Conservation (phyloP, 2,797 vertebrate genomes). For the Myotis daubentonii region DNA sequence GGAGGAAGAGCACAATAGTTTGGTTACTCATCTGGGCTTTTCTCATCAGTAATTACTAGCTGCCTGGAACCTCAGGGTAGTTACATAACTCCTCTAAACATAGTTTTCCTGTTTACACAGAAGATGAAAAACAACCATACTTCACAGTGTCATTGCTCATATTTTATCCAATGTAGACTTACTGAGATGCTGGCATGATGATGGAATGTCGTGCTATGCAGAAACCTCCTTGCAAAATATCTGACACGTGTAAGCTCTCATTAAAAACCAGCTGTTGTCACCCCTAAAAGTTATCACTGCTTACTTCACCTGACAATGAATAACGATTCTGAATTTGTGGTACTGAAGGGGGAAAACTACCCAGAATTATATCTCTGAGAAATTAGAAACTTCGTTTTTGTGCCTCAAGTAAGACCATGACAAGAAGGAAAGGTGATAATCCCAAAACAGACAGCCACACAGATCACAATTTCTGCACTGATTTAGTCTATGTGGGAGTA, state of each 20-base stretch:
- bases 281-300: neutral
- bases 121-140: neutral
- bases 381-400: neutral
- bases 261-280: neutral
- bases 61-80: neutral
- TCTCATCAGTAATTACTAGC: neutral
- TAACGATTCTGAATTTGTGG: neutral
- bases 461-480: neutral
- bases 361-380: neutral
- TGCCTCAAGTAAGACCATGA: neutral
- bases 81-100: neutral
- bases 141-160: neutral
- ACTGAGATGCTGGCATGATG: neutral
- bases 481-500: neutral
- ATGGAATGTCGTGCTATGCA: neutral
- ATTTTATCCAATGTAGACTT: neutral
- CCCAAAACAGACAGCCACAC: neutral
- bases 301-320: neutral
- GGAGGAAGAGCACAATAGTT: neutral
- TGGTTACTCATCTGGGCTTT: neutral
- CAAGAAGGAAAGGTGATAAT: neutral
- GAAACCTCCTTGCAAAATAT: neutral
- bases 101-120: neutral
- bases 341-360: neutral
- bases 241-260: neutral